Conservation (phyloP, 2,113 vertebrate species). For the Misgurnus anguillicaudatus region DNA sequence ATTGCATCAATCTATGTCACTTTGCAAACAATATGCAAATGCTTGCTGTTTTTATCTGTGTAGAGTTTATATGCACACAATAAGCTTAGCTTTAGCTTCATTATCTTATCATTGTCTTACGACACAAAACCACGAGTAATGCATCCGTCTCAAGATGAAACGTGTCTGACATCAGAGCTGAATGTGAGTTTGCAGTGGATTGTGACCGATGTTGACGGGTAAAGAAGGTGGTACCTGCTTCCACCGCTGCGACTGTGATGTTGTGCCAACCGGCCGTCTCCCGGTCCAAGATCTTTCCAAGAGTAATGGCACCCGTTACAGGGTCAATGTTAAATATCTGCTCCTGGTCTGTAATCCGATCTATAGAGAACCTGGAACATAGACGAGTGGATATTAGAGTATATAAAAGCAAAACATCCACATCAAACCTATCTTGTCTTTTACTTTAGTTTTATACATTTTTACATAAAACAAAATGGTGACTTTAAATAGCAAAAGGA, state of each 20-base stretch:
- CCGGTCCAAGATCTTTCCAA: conserved; percentile 89
- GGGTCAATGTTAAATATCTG: conserved; percentile 93
- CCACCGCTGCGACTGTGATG: conserved; percentile 90
- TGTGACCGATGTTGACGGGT: not conserved
- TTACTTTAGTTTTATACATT: too few relatives aligned
- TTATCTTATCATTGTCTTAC: too few relatives aligned
- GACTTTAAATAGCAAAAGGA: too few relatives aligned
- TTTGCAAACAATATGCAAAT: not conserved
- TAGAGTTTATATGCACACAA: not conserved
- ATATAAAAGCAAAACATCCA: not conserved
- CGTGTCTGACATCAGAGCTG: not conserved
- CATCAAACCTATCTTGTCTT: not conserved
- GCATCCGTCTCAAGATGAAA: too few relatives aligned
- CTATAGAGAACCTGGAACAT: conserved; percentile 86
- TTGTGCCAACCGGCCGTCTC: conserved; percentile 98
- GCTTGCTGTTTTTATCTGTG: too few relatives aligned
- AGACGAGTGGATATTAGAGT: not conserved
- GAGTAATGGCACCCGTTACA: conserved; percentile 86
- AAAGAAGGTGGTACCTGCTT: conserved; percentile 80
- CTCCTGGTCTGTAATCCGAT: conserved; percentile 84
- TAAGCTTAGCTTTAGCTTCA: not conserved
- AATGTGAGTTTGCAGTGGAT: not conserved
- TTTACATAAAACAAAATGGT: too few relatives aligned
- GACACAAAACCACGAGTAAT: too few relatives aligned
- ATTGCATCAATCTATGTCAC: not conserved